Conservation (phyloP, 2,113 vertebrate species). For the Tupaia tana region DNA sequence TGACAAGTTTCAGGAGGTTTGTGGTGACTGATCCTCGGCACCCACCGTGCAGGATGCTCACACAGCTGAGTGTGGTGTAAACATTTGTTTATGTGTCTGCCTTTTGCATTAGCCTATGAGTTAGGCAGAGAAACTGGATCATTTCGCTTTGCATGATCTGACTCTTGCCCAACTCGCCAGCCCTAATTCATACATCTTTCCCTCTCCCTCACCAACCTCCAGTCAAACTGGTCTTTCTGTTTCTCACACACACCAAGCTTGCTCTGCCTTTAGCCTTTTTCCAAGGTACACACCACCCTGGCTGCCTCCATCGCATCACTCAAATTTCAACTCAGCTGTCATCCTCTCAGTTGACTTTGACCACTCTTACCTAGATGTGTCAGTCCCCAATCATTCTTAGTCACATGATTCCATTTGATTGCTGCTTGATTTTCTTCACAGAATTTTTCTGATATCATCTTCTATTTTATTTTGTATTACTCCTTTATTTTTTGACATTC, state of each 20-base stretch:
- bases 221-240: background rate
- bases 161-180: background rate
- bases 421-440: background rate
- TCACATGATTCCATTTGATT: background rate
- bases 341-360: background rate
- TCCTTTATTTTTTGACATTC: constrained; percentile 2
- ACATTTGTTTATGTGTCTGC: background rate
- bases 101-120: background rate
- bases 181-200: background rate
- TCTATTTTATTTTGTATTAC: background rate
- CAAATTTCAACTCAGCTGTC: background rate
- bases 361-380: background rate
- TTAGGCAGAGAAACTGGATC: background rate
- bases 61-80: background rate
- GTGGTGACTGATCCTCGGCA: background rate
- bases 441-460: background rate
- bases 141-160: background rate
- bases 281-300: background rate
- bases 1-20: background rate
- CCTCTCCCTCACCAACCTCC: background rate
- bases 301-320: background rate
- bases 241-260: background rate
- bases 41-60: background rate
- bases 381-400: background rate
- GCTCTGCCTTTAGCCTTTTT: background rate